These are phyloP conservation scores for Elephas maximus DNA, from an alignment of 2,113 vertebrate species.

Conservation along the genomic window DNA sequence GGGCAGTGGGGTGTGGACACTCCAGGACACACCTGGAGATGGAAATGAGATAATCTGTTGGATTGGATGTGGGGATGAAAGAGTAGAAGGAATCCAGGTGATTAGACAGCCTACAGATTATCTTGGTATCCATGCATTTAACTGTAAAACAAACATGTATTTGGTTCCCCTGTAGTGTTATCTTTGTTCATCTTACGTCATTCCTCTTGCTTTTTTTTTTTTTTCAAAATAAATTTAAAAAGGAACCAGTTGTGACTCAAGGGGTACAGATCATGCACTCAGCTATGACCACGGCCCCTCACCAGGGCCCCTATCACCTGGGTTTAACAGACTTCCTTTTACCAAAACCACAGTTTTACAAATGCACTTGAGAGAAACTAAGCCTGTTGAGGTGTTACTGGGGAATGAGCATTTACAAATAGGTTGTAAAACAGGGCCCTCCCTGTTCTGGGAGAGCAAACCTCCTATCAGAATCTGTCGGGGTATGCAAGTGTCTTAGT, in stretches of 20 bases:
- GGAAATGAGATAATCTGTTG: background rate
- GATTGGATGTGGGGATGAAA: background rate
- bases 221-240: slow-evolving; percentile 10
- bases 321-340: background rate
- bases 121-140: background rate
- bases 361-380: background rate
- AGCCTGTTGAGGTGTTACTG: fast-evolving
- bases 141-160: background rate
- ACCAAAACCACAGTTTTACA: background rate
- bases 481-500: background rate
- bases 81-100: background rate
- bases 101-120: background rate
- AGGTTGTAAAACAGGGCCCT: background rate
- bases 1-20: too few species aligned
- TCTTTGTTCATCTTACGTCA: background rate
- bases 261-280: background rate
- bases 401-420: background rate
- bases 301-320: background rate
- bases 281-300: background rate
- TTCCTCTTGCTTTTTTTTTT: background rate
- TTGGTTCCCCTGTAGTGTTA: background rate
- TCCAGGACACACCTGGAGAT: background rate
- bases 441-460: background rate
- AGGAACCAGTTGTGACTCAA: background rate
- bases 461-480: background rate